Evolutionary conservation across 2,888 invertebrate genomes (phyloP).

Genomic region (Lycophotia porphyrea): DNA sequence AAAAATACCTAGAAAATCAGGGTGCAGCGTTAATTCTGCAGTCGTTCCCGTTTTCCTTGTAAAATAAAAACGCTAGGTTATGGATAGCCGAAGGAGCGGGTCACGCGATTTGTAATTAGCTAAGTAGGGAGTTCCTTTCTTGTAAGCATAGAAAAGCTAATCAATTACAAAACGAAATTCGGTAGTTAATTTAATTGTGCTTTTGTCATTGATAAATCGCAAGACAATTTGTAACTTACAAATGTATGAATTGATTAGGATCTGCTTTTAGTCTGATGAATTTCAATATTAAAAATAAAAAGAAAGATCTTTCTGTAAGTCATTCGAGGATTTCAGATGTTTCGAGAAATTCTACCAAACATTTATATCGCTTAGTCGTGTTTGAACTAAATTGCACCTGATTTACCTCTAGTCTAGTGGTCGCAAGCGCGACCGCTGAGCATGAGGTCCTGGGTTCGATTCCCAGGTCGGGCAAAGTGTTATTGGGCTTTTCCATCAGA

Average conservation of each 20-base stretch:
- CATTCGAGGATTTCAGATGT: too few relatives aligned
- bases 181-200: neutral
- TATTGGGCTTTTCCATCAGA: too few relatives aligned
- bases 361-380: too few relatives aligned
- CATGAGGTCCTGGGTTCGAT: too few relatives aligned
- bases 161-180: constrained; percentile 23
- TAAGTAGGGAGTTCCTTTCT: constrained; percentile 30
- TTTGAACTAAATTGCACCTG: too few relatives aligned
- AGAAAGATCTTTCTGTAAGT: too few relatives aligned
- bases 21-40: constrained; percentile 38
- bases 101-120: constrained; percentile 45
- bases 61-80: constrained; percentile 43
- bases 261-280: too few relatives aligned
- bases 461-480: too few relatives aligned
- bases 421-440: too few relatives aligned
- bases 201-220: constrained; percentile 12
- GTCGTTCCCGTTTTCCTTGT: constrained; percentile 8
- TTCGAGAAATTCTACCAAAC: too few relatives aligned
- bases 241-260: neutral
- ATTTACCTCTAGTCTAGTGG: too few relatives aligned
- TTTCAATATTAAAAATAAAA: too few relatives aligned
- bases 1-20: constrained; percentile 6
- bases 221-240: neutral
- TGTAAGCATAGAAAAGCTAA: constrained; percentile 13
- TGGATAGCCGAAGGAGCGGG: constrained; percentile 20